Conservation (phyloP, 2,888 invertebrate species). For the Drosophila antonietae region DNA sequence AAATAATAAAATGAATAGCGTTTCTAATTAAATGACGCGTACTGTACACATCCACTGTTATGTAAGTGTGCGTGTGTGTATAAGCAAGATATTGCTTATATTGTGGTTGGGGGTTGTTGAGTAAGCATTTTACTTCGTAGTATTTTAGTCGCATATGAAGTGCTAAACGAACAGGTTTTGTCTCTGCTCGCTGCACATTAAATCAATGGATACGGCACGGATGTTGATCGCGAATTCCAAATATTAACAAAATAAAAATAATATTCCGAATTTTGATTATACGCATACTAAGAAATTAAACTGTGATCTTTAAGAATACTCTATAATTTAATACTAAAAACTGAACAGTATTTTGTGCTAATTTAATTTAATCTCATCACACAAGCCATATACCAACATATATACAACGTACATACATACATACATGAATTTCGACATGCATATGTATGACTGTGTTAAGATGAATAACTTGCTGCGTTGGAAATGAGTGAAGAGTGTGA, state of each 20-base stretch:
- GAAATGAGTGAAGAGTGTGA: conserved; percentile 9
- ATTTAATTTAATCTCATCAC: background rate
- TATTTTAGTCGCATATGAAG: conserved; percentile 64
- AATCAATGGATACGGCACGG: background rate
- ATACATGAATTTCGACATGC: background rate
- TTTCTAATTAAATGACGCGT: background rate
- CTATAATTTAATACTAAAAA: conserved; percentile 6
- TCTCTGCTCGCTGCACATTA: conserved; percentile 5
- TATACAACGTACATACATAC: background rate
- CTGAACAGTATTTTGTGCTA: conserved; percentile 9
- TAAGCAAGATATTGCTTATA: conserved; percentile 40
- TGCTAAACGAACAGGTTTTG: conserved; percentile 55
- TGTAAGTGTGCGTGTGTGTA: conserved; percentile 1
- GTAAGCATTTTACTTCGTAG: conserved; percentile 53
- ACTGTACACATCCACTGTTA: conserved; percentile 4
- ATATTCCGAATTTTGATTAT: background rate
- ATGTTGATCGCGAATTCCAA: conserved; percentile 8
- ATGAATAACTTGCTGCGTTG: background rate
- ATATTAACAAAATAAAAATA: conserved; percentile 2
- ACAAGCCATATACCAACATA: background rate
- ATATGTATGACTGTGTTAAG: background rate
- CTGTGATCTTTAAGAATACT: conserved; percentile 27
- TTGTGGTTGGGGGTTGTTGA: conserved; percentile 41
- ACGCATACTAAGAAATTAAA: background rate
- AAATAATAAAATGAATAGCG: background rate